A percentile compares a stretch with the other conserved stretches of the same genome.
Evolutionary conservation across 2,113 vertebrate genomes (phyloP).

Genomic region (Archocentrus centrarchus): DNA sequence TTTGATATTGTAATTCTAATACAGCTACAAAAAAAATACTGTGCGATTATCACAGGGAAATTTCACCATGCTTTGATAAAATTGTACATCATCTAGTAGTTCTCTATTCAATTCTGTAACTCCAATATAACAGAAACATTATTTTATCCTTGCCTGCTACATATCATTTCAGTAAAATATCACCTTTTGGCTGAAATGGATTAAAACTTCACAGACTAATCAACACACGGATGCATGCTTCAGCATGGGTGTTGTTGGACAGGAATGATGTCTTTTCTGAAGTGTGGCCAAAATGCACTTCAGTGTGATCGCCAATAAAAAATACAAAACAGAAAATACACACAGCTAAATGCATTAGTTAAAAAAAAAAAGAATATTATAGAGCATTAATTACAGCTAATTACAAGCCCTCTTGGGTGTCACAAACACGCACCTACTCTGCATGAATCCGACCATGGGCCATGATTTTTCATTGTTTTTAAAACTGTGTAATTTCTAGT

Average conservation of each 20-base stretch:
- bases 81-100: background rate
- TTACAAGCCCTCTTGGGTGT: background rate
- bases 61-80: background rate
- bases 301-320: background rate
- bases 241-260: background rate
- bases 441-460: background rate
- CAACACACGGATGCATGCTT: background rate
- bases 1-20: background rate
- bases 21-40: background rate
- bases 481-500: background rate
- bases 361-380: background rate
- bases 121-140: background rate
- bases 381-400: background rate
- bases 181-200: background rate
- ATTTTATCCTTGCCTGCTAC: background rate
- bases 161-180: background rate
- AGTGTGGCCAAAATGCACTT: background rate
- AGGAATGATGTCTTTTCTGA: background rate
- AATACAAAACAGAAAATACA: background rate
- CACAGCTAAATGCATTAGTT: background rate
- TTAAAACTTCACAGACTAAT: background rate
- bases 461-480: background rate
- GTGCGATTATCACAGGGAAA: background rate
- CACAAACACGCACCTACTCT: conserved; percentile 12
- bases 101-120: background rate